Percentiles rank a stretch among this genome's conserved stretches.
phyloP scores from a whole-genome alignment of 64 coral and sea anemone genomes.

The Montipora capricornis region DNA sequence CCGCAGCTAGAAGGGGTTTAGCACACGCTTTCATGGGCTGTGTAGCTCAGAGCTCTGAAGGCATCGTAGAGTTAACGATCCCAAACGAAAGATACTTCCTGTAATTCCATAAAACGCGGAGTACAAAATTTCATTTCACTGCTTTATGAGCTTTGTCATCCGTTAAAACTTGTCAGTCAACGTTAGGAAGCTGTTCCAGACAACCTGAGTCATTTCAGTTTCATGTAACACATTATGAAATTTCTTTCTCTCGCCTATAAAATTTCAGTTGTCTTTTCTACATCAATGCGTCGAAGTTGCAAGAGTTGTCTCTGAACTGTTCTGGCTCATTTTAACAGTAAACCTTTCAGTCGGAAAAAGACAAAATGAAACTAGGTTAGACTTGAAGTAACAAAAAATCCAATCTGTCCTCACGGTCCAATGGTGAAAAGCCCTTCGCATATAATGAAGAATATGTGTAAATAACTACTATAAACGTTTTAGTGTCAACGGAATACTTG shows the following conservation, averaged over 20 bases:
- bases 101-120: not conserved
- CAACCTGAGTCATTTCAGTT: no score
- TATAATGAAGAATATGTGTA: conserved; percentile 7
- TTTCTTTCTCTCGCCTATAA: not conserved
- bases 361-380: not conserved
- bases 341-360: not conserved
- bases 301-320: not conserved
- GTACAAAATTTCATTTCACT: not conserved
- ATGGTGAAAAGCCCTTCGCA: not conserved
- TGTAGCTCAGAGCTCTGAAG: not conserved
- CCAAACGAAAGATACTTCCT: not conserved
- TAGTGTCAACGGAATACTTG: not conserved
- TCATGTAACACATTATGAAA: not conserved
- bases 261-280: not conserved
- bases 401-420: no score
- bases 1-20: not conserved
- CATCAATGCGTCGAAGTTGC: not conserved
- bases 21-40: not conserved
- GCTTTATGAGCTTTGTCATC: not conserved
- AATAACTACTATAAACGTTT: not conserved
- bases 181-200: no score
- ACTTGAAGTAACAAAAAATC: no score
- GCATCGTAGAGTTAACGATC: no score
- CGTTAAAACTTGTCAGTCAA: not conserved
- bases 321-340: not conserved